Percentiles rank a stretch among this genome's conserved stretches.
phyloP scores from a whole-genome alignment of 1,140 invertebrate species.

The Mesaphorura yosii region DNA sequence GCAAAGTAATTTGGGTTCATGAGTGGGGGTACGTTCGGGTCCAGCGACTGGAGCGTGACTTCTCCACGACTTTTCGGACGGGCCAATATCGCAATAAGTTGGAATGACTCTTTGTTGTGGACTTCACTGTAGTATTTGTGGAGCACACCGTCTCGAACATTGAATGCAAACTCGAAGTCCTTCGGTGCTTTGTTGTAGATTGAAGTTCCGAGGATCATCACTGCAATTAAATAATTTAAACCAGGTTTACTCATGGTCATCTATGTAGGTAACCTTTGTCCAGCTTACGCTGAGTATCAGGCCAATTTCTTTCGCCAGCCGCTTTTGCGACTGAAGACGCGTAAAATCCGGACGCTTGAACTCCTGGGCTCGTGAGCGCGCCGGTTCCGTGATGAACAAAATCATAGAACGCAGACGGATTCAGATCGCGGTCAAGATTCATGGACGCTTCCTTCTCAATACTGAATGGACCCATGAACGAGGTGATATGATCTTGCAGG shows the following conservation, averaged over 20 bases:
- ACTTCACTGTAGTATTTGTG: constrained; percentile 18
- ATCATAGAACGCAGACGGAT: neutral
- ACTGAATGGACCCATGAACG: constrained; percentile 19
- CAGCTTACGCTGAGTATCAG: constrained; percentile 23
- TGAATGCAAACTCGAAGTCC: constrained; percentile 21
- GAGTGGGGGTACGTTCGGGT: constrained; percentile 68
- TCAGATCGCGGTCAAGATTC: constrained; percentile 13
- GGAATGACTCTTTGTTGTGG: constrained; percentile 21
- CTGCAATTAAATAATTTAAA: too few species aligned
- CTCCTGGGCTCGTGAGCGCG: constrained; percentile 8
- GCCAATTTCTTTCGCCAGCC: constrained; percentile 14
- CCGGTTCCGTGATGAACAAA: constrained; percentile 9
- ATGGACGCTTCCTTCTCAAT: constrained; percentile 8
- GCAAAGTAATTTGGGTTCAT: constrained; percentile 85
- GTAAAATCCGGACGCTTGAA: constrained; percentile 12
- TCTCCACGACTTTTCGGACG: constrained; percentile 70
- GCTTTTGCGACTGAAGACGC: constrained; percentile 10
- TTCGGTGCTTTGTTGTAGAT: constrained; percentile 19
- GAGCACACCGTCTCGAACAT: constrained; percentile 16
- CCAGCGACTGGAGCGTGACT: constrained; percentile 57
- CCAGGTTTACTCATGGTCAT: too few species aligned
- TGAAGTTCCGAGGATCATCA: constrained; percentile 17
- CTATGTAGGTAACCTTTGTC: too few species aligned
- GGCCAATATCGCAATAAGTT: constrained; percentile 59
- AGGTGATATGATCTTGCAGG: constrained; percentile 19